These are phyloP conservation scores for Acanthosepion lycidas DNA, from an alignment of 2,888 invertebrate genomes.

Conservation along the genomic window DNA sequence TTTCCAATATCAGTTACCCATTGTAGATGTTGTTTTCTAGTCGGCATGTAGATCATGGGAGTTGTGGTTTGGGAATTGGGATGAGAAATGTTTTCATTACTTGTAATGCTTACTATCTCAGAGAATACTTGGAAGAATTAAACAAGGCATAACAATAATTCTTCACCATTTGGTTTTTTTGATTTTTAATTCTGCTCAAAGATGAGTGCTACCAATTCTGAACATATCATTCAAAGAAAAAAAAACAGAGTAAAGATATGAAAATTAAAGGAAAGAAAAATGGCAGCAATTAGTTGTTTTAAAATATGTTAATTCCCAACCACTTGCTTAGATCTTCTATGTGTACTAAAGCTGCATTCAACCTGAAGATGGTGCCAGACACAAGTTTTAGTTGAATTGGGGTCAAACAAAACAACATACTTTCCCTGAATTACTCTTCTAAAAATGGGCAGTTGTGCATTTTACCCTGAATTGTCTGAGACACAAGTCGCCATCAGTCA, in stretches of 20 bases:
- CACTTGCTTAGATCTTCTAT: not conserved
- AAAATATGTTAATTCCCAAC: not conserved
- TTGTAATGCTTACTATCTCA: not conserved
- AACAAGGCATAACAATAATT: not conserved
- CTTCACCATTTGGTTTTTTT: not conserved
- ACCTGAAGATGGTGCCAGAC: conserved; percentile 16
- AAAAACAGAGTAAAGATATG: not conserved
- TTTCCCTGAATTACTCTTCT: no score
- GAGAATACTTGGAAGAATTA: no score
- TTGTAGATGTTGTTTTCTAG: conserved; percentile 8
- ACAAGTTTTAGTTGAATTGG: not conserved
- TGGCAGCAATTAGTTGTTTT: not conserved
- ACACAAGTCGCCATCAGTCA: not conserved
- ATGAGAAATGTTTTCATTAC: no score
- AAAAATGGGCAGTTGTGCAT: not conserved
- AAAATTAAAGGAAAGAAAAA: not conserved
- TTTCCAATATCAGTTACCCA: conserved; percentile 16
- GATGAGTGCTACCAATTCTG: not conserved
- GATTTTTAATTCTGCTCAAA: not conserved
- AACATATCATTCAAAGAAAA: not conserved
- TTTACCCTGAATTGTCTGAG: not conserved
- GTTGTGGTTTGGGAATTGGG: not conserved
- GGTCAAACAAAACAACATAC: no score
- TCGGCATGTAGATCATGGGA: not conserved
- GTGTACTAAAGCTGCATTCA: not conserved